These are phyloP conservation scores for Dreissena rostriformis DNA, from an alignment of 1,140 invertebrate species.

Conservation along the genomic window DNA sequence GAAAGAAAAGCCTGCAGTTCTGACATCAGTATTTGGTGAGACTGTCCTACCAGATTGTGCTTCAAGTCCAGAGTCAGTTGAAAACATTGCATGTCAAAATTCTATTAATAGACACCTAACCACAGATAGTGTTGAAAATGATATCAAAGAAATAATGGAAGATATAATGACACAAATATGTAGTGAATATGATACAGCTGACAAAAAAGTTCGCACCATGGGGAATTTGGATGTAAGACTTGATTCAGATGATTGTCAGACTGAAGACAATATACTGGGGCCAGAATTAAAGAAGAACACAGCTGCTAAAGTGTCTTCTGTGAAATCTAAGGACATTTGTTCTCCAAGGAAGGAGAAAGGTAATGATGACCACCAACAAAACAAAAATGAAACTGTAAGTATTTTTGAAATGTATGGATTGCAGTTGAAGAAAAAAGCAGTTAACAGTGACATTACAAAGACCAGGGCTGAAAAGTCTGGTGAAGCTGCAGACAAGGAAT, in stretches of 20 bases:
- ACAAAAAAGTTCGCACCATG: no score
- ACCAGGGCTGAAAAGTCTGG: not conserved
- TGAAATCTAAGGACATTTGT: no score
- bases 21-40: conserved; percentile 20
- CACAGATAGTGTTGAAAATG: not conserved
- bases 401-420: conserved; percentile 54
- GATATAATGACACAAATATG: not conserved
- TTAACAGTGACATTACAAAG: not conserved
- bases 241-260: no score
- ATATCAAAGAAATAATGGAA: not conserved
- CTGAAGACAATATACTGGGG: no score
- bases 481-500: not conserved
- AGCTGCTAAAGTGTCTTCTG: no score
- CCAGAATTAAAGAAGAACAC: no score
- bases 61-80: not conserved
- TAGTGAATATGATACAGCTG: not conserved
- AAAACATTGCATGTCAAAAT: not conserved
- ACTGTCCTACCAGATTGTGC: conserved; percentile 14
- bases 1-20: conserved; percentile 9
- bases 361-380: no score
- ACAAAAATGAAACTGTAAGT: conserved; percentile 27
- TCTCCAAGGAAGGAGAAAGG: no score
- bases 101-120: not conserved
- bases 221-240: no score
- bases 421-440: conserved; percentile 23